Evolutionary conservation across 2,888 invertebrate species (phyloP), one percentile per base, ranked within the genome.

Genomic region (Standfussiana lucernea): DNA sequence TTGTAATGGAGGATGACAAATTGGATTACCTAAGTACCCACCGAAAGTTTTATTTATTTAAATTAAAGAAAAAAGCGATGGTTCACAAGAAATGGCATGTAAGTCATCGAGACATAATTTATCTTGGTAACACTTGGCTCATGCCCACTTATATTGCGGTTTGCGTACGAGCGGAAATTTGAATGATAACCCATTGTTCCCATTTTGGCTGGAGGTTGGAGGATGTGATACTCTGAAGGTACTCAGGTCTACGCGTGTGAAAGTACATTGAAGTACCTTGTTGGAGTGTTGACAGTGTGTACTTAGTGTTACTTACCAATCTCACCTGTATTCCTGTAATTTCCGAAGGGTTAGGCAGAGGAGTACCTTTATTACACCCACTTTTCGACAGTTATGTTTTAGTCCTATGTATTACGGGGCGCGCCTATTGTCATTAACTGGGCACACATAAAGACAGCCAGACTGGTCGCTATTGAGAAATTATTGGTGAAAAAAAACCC

Each of bases 121-220:
- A 67, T 70, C 40, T 73, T 75, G 75, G 71, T 75, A 75, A 56
- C 70, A 82, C 68, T 86, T 75, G 72, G 62, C 69, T 72, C 47
- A 28, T 35, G 68, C 53, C 35, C 37, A 61, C 56, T 79, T 72
- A 71, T 71, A 71, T 84, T 78, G 79, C 74, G 64, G 84, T 73
- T 70, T 71, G 64, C 72, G 70, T 70, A 70, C 65, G 69, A 78
- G 56, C 85, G 86, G 86, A 88, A 88, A 85, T 89, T 87, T 84
- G 82, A 85, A 86, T 84, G 77, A 86, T 83, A 84, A 78, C 70
- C 79, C 73, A 84, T 86, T 82, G 84, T 79, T 75, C 62, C 50
- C 73, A 69, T 86, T 86, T 84, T 80, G 71, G 79, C 75, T 72
- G 66, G 71, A 40, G n/a, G n/a, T 15, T 18, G 1, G 75, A 80